Evolutionary conservation across 2,888 invertebrate genomes (phyloP).

Genomic region (Sphecodes monilicornis): DNA sequence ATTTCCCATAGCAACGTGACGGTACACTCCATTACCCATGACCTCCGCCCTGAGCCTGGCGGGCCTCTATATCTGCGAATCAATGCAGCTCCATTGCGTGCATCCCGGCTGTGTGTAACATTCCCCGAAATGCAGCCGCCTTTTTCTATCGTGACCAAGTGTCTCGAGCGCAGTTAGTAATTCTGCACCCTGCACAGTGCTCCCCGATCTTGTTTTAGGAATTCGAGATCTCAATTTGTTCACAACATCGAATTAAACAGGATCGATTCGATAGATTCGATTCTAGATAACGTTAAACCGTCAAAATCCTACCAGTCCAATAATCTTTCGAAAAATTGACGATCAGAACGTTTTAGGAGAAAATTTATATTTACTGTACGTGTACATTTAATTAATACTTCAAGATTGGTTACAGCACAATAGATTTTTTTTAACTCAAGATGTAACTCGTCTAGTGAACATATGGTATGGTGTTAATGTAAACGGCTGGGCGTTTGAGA

Average conservation of each 20-base stretch:
- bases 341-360: too few relatives aligned
- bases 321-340: too few relatives aligned
- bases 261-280: not conserved
- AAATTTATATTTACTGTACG: too few relatives aligned
- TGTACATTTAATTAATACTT: too few relatives aligned
- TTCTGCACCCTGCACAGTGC: not conserved
- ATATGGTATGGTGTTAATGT: too few relatives aligned
- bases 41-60: constrained; percentile 72
- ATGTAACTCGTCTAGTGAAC: too few relatives aligned
- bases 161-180: not conserved
- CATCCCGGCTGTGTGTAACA: constrained; percentile 64
- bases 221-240: not conserved
- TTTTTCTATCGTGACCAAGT: not conserved
- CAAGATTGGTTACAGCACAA: too few relatives aligned
- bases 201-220: not conserved
- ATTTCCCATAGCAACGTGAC: constrained; percentile 73
- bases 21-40: constrained; percentile 76
- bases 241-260: too few relatives aligned
- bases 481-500: too few relatives aligned
- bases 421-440: too few relatives aligned
- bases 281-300: not conserved
- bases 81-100: constrained; percentile 73
- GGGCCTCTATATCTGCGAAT: constrained; percentile 70
- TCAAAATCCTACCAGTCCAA: too few relatives aligned
- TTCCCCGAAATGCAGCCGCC: constrained; percentile 60